Evolutionary conservation across 2,797 vertebrate species (phyloP).

Genomic region (Parambassis ranga): DNA sequence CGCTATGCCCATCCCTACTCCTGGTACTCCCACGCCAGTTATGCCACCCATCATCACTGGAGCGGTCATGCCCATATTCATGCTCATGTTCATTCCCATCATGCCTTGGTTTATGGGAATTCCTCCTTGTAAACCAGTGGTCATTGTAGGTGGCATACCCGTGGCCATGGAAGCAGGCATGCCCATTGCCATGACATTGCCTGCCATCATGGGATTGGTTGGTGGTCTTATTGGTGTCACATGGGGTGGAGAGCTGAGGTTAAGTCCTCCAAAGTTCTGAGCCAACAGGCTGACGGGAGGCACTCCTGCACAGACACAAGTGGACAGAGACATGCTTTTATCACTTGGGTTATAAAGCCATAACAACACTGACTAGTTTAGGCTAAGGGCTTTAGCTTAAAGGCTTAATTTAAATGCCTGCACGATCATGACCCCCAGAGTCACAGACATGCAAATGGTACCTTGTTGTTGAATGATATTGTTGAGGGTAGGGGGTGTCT

Average conservation of each 20-base stretch:
- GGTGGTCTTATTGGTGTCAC: slow-evolving; percentile 81
- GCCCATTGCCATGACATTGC: slow-evolving; percentile 59
- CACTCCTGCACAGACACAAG: slow-evolving; percentile 77
- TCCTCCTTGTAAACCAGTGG: slow-evolving; percentile 67
- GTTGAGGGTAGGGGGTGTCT: slow-evolving; percentile 93
- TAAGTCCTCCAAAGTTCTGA: slow-evolving; percentile 90
- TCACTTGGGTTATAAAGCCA: not conserved
- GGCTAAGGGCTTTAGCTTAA: no score
- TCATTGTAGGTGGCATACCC: slow-evolving; percentile 80
- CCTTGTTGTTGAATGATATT: slow-evolving; percentile 97
- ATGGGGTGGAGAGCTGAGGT: slow-evolving; percentile 85
- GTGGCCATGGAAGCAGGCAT: slow-evolving; percentile 67
- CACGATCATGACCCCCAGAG: no score
- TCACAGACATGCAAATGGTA: no score
- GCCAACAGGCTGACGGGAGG: slow-evolving; percentile 88
- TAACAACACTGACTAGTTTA: no score
- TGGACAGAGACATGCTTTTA: not conserved
- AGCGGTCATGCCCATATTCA: slow-evolving; percentile 84
- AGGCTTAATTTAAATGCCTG: no score
- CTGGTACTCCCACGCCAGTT: slow-evolving; percentile 83
- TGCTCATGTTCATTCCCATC: slow-evolving; percentile 81
- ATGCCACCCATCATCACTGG: slow-evolving; percentile 78
- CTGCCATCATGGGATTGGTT: slow-evolving; percentile 78
- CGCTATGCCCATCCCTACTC: slow-evolving; percentile 74
- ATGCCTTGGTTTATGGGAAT: slow-evolving; percentile 75